Base-by-base conservation (phyloP, 2,113 vertebrate species). In the Callipepla squamata region DNA sequence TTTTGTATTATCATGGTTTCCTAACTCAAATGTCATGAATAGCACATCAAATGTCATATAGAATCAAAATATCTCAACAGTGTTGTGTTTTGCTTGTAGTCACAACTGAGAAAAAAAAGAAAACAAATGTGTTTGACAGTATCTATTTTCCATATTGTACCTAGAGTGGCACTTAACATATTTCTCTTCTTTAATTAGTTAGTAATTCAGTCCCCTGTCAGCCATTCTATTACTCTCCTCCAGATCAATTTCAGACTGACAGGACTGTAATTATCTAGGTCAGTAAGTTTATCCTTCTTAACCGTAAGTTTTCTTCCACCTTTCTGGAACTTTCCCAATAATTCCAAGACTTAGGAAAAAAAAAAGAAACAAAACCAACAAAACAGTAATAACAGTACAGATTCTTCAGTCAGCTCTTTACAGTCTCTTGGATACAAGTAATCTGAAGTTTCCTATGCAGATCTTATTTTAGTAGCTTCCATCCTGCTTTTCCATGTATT, bases 281-380 rank as follows among this genome's bases (percentile, higher is more conserved):
- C 95, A 93, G 95, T 96, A 96, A 96, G 92, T 90, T 96, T 96
- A 96, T 94, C 88, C 96, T 92, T 94, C 95, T 96, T 96, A 93
- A 96, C 95, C 80, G 44, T 90, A 94, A 78, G 85, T 95, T 95
- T 93, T 88, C 68, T 78, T 85, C 68, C 44, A 86, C 73, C 69
- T 92, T 95, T 94, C 93, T 93, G 95, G 90, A 94, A 84, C 85
- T 89, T 96, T 94, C 95, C 85, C 85, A 95, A 23, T 86, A 90
- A 69, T 90, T 94, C 38, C 57, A 84, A 90, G 83, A 83, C 45
- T 58, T 63, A 32, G 68, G 32, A 85, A 90, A 91, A 83, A 57
- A 57, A 58, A 22, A 36, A 25, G 23, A 61, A 38, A 61, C 18
- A 22, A 58, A 58, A 55, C 19, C 6, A 25, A 17, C 22, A 36